A percentile compares a stretch with the other conserved stretches of the same genome.
Conservation (phyloP, 2,888 invertebrate genomes). For the Mycalesis mineus region DNA sequence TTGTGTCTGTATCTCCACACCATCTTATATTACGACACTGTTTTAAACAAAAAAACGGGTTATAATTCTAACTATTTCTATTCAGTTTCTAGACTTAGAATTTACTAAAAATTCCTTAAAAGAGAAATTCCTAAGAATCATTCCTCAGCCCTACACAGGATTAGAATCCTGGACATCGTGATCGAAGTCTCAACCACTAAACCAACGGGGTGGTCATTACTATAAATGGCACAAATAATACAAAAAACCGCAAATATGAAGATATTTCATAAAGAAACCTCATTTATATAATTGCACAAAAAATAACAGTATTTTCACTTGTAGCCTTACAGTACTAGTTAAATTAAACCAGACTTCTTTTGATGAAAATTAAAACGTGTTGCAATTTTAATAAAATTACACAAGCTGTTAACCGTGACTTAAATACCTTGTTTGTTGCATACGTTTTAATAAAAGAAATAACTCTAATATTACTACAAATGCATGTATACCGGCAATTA, state of each 20-base stretch:
- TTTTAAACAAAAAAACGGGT: no score
- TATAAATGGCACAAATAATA: neutral
- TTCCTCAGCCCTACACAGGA: no score
- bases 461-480: neutral
- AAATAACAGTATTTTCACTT: neutral
- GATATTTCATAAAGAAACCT: neutral
- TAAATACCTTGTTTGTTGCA: constrained; percentile 2
- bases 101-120: no score
- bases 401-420: neutral
- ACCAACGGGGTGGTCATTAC: no score
- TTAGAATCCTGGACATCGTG: no score
- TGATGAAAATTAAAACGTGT: constrained; percentile 5
- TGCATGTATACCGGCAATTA: no score
- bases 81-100: no score
- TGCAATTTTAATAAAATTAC: constrained; percentile 9
- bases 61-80: no score
- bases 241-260: neutral
- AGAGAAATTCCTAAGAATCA: no score
- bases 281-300: constrained; percentile 1
- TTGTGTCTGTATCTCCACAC: no score
- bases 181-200: no score
- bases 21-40: no score
- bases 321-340: neutral
- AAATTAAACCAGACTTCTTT: constrained; percentile 4
- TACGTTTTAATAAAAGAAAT: neutral